Percentiles rank a stretch among this genome's conserved stretches.
These are phyloP conservation scores for Sphaeridia pumilis DNA, from an alignment of 2,888 invertebrate species.

Conservation along the genomic window DNA sequence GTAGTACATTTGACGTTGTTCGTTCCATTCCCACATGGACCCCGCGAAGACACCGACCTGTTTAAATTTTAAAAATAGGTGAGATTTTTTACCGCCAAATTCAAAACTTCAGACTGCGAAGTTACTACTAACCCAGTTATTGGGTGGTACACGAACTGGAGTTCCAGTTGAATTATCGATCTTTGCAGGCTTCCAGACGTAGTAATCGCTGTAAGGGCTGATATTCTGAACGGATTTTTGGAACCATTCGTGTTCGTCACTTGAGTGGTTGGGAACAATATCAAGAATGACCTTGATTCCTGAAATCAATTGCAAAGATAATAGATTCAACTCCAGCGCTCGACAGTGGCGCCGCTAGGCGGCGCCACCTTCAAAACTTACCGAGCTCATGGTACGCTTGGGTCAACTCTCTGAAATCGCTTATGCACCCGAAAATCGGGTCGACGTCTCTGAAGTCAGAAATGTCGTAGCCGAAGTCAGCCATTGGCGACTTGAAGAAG, in stretches of 20 bases:
- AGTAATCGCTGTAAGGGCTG: constrained; percentile 56
- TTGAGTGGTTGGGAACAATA: constrained; percentile 61
- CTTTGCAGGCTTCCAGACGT: constrained; percentile 53
- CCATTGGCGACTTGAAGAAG: constrained; percentile 68
- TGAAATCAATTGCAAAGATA: not conserved
- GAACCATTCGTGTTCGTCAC: constrained; percentile 60
- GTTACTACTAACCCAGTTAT: constrained; percentile 30
- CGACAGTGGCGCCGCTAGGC: too few species aligned
- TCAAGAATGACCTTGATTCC: constrained; percentile 44
- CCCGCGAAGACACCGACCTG: constrained; percentile 54
- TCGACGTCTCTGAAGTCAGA: constrained; percentile 62
- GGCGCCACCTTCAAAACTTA: constrained; percentile 21
- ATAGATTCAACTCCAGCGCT: not conserved
- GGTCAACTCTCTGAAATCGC: constrained; percentile 51
- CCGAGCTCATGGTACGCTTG: constrained; percentile 44
- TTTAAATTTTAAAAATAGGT: constrained; percentile 27
- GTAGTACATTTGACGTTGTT: constrained; percentile 57
- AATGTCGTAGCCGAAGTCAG: constrained; percentile 78
- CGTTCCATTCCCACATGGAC: constrained; percentile 61
- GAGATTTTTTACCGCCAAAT: not conserved
- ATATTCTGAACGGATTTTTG: constrained; percentile 49
- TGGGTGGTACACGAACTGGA: constrained; percentile 31
- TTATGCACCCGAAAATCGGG: constrained; percentile 58
- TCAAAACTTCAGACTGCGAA: not conserved
- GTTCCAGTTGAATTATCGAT: constrained; percentile 41